A percentile compares a stretch with the other conserved stretches of the same genome.
Evolutionary conservation across 2,113 vertebrate species (phyloP).

Genomic region (Sander lucioperca): DNA sequence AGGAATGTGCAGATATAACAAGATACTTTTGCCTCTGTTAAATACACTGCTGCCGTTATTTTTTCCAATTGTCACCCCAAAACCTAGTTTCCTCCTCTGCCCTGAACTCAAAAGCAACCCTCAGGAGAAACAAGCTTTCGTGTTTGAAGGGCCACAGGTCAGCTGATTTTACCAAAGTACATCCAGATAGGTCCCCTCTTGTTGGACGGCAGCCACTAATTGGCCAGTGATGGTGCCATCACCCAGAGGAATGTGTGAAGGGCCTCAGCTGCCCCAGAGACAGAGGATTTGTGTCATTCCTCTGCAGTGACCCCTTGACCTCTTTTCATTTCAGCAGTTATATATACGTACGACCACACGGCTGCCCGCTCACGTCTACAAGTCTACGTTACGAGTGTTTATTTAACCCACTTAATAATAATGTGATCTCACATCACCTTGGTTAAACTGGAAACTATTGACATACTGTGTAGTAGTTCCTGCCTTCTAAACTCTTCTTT

Average conservation of each 20-base stretch:
- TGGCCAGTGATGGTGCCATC: slow-evolving; percentile 61
- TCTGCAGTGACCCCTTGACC: slow-evolving; percentile 51
- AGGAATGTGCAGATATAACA: slow-evolving; percentile 55
- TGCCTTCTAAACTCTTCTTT: background rate
- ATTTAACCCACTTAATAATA: slow-evolving; percentile 56
- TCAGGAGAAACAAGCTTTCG: slow-evolving; percentile 16
- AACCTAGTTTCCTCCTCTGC: slow-evolving; percentile 24
- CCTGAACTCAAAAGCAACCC: slow-evolving; percentile 21
- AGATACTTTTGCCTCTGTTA: slow-evolving; percentile 28
- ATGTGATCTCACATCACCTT: slow-evolving; percentile 20
- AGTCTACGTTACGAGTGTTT: slow-evolving; percentile 47
- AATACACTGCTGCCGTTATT: slow-evolving; percentile 41
- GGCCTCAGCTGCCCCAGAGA: slow-evolving; percentile 57
- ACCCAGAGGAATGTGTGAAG: slow-evolving; percentile 62
- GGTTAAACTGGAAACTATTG: background rate
- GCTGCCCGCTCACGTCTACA: slow-evolving; percentile 24
- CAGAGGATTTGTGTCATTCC: slow-evolving; percentile 58
- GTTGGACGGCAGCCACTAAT: slow-evolving; percentile 66
- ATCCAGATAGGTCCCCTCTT: slow-evolving; percentile 46
- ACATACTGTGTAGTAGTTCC: slow-evolving; percentile 5
- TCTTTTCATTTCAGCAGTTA: slow-evolving; percentile 26
- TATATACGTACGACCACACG: slow-evolving; percentile 33
- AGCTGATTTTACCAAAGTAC: slow-evolving; percentile 35
- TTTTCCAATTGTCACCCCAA: slow-evolving; percentile 37
- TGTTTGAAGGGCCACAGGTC: slow-evolving; percentile 43